Percentiles rank a stretch among this genome's conserved stretches.
Conservation (phyloP, 2,888 invertebrate species). For the Drosophila fulvimacula region DNA sequence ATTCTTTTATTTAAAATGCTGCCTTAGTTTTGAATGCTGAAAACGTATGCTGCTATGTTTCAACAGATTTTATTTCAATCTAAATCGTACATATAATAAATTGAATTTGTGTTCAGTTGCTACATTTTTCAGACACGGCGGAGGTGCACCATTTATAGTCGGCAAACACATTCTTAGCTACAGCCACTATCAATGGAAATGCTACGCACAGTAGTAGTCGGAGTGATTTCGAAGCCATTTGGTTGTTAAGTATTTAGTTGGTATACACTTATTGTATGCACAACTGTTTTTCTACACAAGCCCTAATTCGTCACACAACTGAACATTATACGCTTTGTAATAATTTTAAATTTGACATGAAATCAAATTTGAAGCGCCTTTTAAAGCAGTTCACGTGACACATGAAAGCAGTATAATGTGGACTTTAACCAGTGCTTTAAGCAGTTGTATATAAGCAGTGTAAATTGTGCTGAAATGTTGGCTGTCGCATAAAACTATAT, state of each 20-base stretch:
- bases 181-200: background rate
- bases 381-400: constrained; percentile 11
- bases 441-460: background rate
- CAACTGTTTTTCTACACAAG: background rate
- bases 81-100: background rate
- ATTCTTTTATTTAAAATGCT: background rate
- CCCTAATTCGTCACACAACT: background rate
- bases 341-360: background rate
- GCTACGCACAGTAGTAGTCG: background rate
- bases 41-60: constrained; percentile 6
- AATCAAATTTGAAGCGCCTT: constrained; percentile 15
- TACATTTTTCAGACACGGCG: background rate
- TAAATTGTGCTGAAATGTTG: background rate
- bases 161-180: background rate
- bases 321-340: background rate
- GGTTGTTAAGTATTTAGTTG: background rate
- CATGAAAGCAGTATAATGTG: background rate
- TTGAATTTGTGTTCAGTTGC: background rate
- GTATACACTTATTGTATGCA: no score
- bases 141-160: constrained; percentile 20
- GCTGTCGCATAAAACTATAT: constrained; percentile 20
- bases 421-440: background rate
- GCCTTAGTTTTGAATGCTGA: background rate
- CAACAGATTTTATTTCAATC: constrained; percentile 7
- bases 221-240: background rate